Percentiles rank a stretch among this genome's conserved stretches.
phyloP scores from a whole-genome alignment of 2,888 invertebrate species.

The Aethes cnicana region DNA sequence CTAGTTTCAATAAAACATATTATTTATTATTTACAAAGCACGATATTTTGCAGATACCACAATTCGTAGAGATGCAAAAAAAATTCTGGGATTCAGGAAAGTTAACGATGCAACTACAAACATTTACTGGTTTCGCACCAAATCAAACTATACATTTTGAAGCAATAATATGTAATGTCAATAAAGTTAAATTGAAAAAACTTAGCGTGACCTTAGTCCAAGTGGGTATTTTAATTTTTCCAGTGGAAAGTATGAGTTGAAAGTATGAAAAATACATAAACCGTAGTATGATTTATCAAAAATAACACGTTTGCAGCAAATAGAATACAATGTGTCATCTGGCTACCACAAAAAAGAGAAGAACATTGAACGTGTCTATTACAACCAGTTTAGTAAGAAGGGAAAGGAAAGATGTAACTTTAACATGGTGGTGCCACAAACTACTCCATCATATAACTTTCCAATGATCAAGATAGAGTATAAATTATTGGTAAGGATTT shows the following conservation, averaged over 20 bases:
- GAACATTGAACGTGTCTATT: slow-evolving; percentile 47
- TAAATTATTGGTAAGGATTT: slow-evolving; percentile 59
- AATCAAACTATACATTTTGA: slow-evolving; percentile 61
- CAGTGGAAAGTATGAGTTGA: background rate
- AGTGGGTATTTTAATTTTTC: slow-evolving; percentile 43
- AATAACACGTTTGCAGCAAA: slow-evolving; percentile 70
- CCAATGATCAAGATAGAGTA: slow-evolving; percentile 65
- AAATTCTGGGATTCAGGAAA: slow-evolving; percentile 48
- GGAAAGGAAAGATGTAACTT: slow-evolving; percentile 52
- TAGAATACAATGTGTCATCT: slow-evolving; percentile 54
- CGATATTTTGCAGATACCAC: slow-evolving; percentile 58
- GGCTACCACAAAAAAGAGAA: slow-evolving; percentile 60
- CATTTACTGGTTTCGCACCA: slow-evolving; percentile 58
- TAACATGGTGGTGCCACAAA: slow-evolving; percentile 61
- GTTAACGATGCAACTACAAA: slow-evolving; percentile 55
- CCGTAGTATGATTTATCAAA: too few species aligned
- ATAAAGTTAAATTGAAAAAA: slow-evolving; percentile 54
- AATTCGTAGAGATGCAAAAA: slow-evolving; percentile 52
- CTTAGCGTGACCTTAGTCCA: slow-evolving; percentile 55
- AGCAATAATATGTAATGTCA: slow-evolving; percentile 57
- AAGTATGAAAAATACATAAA: too few species aligned
- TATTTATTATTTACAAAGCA: too few species aligned
- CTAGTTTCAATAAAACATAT: too few species aligned
- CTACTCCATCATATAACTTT: slow-evolving; percentile 59
- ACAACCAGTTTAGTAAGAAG: slow-evolving; percentile 48